These are phyloP conservation scores for Probaryconus sp. DNA, from an alignment of 1,140 invertebrate species.

Conservation along the genomic window DNA sequence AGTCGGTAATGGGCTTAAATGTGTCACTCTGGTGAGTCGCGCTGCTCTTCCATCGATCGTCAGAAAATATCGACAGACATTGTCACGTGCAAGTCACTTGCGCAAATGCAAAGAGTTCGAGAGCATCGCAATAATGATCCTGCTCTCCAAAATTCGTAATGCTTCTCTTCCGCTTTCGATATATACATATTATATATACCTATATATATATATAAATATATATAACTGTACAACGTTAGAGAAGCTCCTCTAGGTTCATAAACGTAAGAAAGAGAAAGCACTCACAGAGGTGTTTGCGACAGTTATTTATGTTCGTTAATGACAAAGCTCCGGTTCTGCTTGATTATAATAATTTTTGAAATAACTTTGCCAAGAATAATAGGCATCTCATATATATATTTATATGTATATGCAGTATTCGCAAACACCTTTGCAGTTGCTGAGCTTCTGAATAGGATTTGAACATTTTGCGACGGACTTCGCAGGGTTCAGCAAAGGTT, in stretches of 20 bases:
- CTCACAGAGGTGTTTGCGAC: slow-evolving; percentile 10
- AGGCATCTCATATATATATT: slow-evolving; percentile 6
- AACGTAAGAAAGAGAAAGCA: slow-evolving; percentile 1
- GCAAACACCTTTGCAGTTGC: slow-evolving; percentile 10
- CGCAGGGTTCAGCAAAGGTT: slow-evolving; percentile 44
- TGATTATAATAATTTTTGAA: no score
- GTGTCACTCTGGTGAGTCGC: slow-evolving; percentile 9
- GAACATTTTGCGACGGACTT: slow-evolving; percentile 18
- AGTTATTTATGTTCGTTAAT: no score
- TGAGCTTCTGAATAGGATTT: slow-evolving; percentile 10
- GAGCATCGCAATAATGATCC: slow-evolving; percentile 45
- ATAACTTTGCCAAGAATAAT: neutral
- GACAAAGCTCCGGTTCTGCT: no score
- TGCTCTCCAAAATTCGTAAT: slow-evolving; percentile 43
- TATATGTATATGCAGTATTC: neutral
- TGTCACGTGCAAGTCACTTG: slow-evolving; percentile 28
- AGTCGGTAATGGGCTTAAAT: slow-evolving; percentile 21
- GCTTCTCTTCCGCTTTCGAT: slow-evolving; percentile 59
- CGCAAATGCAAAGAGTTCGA: slow-evolving; percentile 36
- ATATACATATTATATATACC: slow-evolving; percentile 38
- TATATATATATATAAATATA: slow-evolving; percentile 19
- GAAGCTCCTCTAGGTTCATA: slow-evolving; percentile 8
- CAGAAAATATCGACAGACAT: slow-evolving; percentile 21
- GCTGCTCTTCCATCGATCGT: slow-evolving; percentile 25
- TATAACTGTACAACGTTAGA: slow-evolving; percentile 28